phyloP scores from a whole-genome alignment of 2,113 vertebrate species.

The Camelus bactrianus region DNA sequence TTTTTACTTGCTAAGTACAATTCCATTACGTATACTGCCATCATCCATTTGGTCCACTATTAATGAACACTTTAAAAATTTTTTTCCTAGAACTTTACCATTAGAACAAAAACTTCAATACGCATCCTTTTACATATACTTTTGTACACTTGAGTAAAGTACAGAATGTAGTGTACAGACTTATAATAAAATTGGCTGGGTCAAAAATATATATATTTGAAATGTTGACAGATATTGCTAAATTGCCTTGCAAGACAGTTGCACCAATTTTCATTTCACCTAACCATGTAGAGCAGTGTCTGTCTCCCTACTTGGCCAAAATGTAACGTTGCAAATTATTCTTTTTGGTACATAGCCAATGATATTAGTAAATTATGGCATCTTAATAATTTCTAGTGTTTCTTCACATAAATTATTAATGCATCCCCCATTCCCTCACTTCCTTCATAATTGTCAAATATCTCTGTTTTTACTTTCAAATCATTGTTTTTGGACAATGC shows the following conservation, averaged over 20 bases:
- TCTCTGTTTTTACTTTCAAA: slow-evolving; percentile 68
- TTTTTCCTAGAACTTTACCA: neutral
- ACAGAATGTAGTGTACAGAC: neutral
- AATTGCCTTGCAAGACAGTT: slow-evolving; percentile 47
- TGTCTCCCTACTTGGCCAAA: neutral
- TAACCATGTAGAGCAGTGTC: neutral
- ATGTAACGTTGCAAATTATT: neutral
- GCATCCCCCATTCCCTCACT: neutral
- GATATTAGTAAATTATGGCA: slow-evolving; percentile 36
- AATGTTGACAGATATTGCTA: slow-evolving; percentile 49
- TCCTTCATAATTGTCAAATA: slow-evolving; percentile 58
- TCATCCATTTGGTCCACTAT: neutral
- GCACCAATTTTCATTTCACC: slow-evolving; percentile 28
- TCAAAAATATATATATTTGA: slow-evolving; percentile 42
- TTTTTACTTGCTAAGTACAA: neutral
- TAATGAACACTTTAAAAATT: neutral
- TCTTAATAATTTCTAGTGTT: slow-evolving; percentile 10
- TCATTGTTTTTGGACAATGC: slow-evolving; percentile 67
- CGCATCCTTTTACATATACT: neutral
- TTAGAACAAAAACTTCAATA: neutral
- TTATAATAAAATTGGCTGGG: neutral
- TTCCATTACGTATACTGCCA: neutral
- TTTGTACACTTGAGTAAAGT: neutral
- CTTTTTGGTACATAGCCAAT: neutral
- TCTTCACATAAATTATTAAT: slow-evolving; percentile 51